Evolutionary conservation across 2,797 vertebrate genomes (phyloP).

Genomic region (Lithobates pipiens): DNA sequence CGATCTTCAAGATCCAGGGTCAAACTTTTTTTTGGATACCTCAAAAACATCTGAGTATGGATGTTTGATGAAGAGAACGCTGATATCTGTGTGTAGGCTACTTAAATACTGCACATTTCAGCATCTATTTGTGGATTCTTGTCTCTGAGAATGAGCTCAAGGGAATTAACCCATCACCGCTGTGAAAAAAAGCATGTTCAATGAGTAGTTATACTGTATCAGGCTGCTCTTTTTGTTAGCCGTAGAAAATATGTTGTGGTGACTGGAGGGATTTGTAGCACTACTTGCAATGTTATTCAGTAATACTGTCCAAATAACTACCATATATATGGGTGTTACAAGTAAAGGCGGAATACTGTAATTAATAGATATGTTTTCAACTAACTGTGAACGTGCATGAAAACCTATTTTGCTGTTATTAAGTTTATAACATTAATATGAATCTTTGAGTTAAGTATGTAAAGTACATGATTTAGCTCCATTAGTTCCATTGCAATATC

Average conservation of each 20-base stretch:
- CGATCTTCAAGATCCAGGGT: conserved; percentile 55
- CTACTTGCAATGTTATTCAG: background rate
- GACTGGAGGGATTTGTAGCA: background rate
- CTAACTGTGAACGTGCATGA: background rate
- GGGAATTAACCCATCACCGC: conserved; percentile 39
- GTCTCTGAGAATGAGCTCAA: conserved; percentile 45
- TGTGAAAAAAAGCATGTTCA: background rate
- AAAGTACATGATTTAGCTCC: too few relatives aligned
- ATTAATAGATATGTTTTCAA: background rate
- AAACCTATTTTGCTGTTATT: background rate
- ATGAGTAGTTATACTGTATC: background rate
- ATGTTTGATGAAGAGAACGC: conserved; percentile 53
- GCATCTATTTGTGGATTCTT: conserved; percentile 53
- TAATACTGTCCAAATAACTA: background rate
- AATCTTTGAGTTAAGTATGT: too few relatives aligned
- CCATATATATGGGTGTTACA: background rate
- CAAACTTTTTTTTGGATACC: conserved; percentile 47
- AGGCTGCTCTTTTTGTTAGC: background rate
- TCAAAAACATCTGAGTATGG: conserved; percentile 50
- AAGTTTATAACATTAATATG: background rate
- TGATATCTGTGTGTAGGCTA: conserved; percentile 44
- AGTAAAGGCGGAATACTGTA: background rate
- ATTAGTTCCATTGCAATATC: background rate
- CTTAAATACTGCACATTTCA: conserved; percentile 45
- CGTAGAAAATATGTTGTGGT: background rate